Evolutionary conservation across 2,113 vertebrate genomes (phyloP), one percentile per base, ranked within the genome.

Genomic region (Campylorhamphus procurvoides): DNA sequence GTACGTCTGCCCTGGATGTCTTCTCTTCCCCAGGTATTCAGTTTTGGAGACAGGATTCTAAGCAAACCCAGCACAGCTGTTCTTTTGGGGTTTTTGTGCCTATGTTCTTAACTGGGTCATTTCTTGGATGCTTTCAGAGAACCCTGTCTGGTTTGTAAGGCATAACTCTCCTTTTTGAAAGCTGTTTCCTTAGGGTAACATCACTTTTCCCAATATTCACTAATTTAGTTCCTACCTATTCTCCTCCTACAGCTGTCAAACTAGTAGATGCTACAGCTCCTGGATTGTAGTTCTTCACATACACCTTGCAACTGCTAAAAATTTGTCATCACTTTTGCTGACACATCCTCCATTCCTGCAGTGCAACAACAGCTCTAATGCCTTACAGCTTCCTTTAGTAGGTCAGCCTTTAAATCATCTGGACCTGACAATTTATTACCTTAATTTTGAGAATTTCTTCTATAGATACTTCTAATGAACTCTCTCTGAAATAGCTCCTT

Each of bases 361-460:
- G 59, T 35, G 55, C 58, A 44, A 62, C 15, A 72, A 59, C 59
- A 90, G 35, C 47, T 90, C 20, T 63, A 47, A 78, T 44, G 73
- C 76, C 62, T 90, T 50, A 50, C 47, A 92, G 60, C 64, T 92
- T 74, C 60, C 44, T 88, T 92, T 78, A 89, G 59, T 89, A 94
- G 86, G 91, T 92, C 91, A 87, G 60, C 24, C 49, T 89, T 84
- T 71, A 89, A 90, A 84, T 84, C 56, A 55, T 19, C 64, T 49
- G 60, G 44, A 52, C 35, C 56, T 52, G 29, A 63, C 17, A 56
- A 78, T 67, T 81, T 92, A 67, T 92, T 84, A 87, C 77, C 80
- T 78, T 93, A 86, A 87, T 96, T 93, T 84, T 93, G 93, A 84
- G 83, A 78, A 75, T 84, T 92, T 91, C 56, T 87, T 74, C 86